Base-by-base conservation (phyloP, 2,797 vertebrate genomes). In the Austrolebias charrua region DNA sequence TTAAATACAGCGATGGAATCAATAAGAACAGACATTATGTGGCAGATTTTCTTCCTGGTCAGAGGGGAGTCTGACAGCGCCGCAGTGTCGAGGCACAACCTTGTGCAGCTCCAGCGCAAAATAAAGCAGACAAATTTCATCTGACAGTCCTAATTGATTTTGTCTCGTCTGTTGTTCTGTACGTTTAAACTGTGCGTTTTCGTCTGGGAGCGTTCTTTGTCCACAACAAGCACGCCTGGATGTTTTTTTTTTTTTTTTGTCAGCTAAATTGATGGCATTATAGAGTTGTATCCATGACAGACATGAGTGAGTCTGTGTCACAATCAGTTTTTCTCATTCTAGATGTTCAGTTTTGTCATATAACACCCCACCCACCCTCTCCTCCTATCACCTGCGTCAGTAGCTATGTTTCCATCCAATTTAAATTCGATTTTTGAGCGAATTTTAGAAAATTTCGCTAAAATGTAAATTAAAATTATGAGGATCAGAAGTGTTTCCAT, bases 1-100 rank as follows among this genome's bases (percentile, higher is more conserved):
- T 51, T 63, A 63, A 73, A 71, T 77, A 81, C 66, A 66, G 81
- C 75, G 56, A 64, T 80, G 76, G 73, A 70, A 78, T 89, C 87
- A 86, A 90, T 85, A 91, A 89, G 76, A 76, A 77, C 59, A 65
- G 76, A 84, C 78, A 84, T 90, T 87, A 88, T 81, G 83, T 81
- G 80, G 73, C 77, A 78, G 71, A 67, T 83, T 88, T 90, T 81
- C 82, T 86, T 80, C 69, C 79, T 54, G 71, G 77, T 64, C 80
- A 46, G 35, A 59, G 62, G 81, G 85, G 81, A 89, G 76, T 73
- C 75, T 48, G 76, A 83, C 76, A 60, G 48, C 70, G 73, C 75
- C 49, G 69, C 76, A 63, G 60, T 63, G 71, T 78, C 73, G 60
- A 85, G 75, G 45, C 71, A 55, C 73, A 83, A 73, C 67, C 63